Evolutionary conservation across 2,797 vertebrate genomes (phyloP), one percentile per base, ranked within the genome.

Genomic region (Peromyscus eremicus): DNA sequence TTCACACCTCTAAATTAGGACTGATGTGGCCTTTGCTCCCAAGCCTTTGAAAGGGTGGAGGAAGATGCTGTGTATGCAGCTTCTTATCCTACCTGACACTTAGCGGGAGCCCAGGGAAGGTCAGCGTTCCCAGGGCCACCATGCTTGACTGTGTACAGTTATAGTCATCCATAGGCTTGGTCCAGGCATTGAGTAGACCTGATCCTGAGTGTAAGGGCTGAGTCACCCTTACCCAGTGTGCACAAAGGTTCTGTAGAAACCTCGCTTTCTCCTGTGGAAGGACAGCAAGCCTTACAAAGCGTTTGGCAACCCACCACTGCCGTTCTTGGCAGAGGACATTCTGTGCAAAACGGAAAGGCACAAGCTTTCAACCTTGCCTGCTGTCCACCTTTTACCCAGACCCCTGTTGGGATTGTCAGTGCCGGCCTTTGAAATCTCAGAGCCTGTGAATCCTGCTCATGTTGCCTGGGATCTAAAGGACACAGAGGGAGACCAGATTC

Each of bases 371-470:
- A 17, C 25, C 43, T 34, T 9, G 34, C 60, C 13, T 46, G 12
- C 71, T 27, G 12, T 3, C 10, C 32, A 13, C 17, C 12, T 76
- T 90, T 84, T 29, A 71, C 40, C 0, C 10, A 88, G 40, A 81
- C 23, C 37, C 60, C 64, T 55, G 46, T n/a, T 70, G n/a, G 79
- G 86, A 21, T 43, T 64, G 55, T n/a, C 2, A 9, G 62, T 64
- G 52, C 13, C 16, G 5, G 7, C 37, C 75, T 96, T 93, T 94
- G 92, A 92, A 91, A 89, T 57, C 60, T 46, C 83, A 75, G 91
- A 70, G 62, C 40, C n/a, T 14, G 4, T 52, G 89, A 85, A 40
- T 92, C 75, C 79, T 84, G 76, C 92, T 77, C 73, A 14, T 40
- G 34, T 85, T 43, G 62, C 82, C 11, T 92, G 73, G 60, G 71